These are phyloP conservation scores for Corythaixoides concolor DNA, from an alignment of 2,113 vertebrate genomes.

Conservation along the genomic window DNA sequence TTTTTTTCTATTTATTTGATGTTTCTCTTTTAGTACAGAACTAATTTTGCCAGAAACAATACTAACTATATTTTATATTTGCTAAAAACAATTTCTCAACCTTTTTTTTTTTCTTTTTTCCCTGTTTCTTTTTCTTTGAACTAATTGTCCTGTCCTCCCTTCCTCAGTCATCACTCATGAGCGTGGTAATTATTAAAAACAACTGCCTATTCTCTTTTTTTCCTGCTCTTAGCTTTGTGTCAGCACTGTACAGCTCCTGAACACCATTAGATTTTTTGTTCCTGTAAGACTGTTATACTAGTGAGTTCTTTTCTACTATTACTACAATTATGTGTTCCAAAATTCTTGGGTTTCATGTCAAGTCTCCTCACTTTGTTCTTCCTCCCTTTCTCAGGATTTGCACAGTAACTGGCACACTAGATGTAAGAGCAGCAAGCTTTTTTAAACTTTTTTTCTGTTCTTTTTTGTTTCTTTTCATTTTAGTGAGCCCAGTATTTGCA, in stretches of 20 bases:
- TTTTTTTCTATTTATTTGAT: slow-evolving; percentile 11
- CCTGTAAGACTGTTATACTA: not conserved
- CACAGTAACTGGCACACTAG: slow-evolving; percentile 79
- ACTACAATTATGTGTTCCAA: slow-evolving; percentile 35
- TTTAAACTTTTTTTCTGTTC: slow-evolving; percentile 20
- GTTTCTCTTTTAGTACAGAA: not conserved
- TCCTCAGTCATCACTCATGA: slow-evolving; percentile 95
- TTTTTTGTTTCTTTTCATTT: slow-evolving; percentile 51
- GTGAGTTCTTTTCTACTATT: slow-evolving; percentile 13
- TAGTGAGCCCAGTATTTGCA: slow-evolving; percentile 55
- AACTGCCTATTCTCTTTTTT: slow-evolving; percentile 68
- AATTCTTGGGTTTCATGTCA: slow-evolving; percentile 28
- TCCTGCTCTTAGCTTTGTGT: slow-evolving; percentile 81
- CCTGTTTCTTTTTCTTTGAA: slow-evolving; percentile 77
- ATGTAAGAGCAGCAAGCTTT: slow-evolving; percentile 76
- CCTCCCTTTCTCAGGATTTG: slow-evolving; percentile 79
- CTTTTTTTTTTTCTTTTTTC: slow-evolving; percentile 70
- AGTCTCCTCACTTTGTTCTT: slow-evolving; percentile 52
- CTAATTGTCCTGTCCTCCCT: slow-evolving; percentile 84
- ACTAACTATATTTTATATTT: slow-evolving; percentile 74
- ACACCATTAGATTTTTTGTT: slow-evolving; percentile 15
- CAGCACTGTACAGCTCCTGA: slow-evolving; percentile 85
- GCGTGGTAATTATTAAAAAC: slow-evolving; percentile 92
- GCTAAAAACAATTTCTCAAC: slow-evolving; percentile 72
- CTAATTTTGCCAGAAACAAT: slow-evolving; percentile 37